Percentiles rank a stretch among this genome's conserved stretches.
These are phyloP conservation scores for Zaprionus tsacasi DNA, from an alignment of 1,140 invertebrate genomes.

Conservation along the genomic window DNA sequence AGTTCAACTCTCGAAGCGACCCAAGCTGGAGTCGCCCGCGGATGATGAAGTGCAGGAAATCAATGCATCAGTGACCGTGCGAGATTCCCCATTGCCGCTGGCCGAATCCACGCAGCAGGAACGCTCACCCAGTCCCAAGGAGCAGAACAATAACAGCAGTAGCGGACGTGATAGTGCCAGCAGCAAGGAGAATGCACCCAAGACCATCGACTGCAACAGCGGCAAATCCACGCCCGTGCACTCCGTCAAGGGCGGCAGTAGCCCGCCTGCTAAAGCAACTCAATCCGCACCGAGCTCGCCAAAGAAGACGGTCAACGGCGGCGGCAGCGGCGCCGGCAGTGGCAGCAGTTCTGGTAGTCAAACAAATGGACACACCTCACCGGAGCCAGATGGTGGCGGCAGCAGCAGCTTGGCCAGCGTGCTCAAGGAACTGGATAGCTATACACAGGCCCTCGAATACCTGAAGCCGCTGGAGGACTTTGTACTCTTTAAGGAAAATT, in stretches of 20 bases:
- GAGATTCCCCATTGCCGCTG: constrained; percentile 30
- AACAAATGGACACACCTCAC: constrained; percentile 63
- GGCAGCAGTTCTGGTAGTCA: constrained; percentile 34
- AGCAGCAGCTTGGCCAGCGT: constrained; percentile 18
- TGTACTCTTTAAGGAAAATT: constrained; percentile 80
- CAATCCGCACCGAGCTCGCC: constrained; percentile 56
- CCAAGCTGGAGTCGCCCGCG: constrained; percentile 61
- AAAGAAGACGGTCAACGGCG: constrained; percentile 41
- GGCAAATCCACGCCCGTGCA: constrained; percentile 64
- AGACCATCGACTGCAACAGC: constrained; percentile 50
- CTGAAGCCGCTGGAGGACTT: constrained; percentile 79
- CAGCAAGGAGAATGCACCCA: constrained; percentile 70
- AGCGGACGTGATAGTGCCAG: constrained; percentile 67
- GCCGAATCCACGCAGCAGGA: constrained; percentile 40
- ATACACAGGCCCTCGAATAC: constrained; percentile 73
- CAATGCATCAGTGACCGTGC: constrained; percentile 44
- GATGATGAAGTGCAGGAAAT: constrained; percentile 69
- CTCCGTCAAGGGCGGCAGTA: constrained; percentile 52
- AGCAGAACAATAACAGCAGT: constrained; percentile 69
- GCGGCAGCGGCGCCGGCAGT: neutral
- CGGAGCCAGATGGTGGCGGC: constrained; percentile 49
- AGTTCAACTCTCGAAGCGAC: constrained; percentile 63
- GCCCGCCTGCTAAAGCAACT: constrained; percentile 37
- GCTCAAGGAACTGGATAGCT: constrained; percentile 67
- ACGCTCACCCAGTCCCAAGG: constrained; percentile 49